Percentiles rank a stretch among this genome's conserved stretches.
Evolutionary conservation across 2,113 vertebrate genomes (phyloP).

Genomic region (Salvator merianae): DNA sequence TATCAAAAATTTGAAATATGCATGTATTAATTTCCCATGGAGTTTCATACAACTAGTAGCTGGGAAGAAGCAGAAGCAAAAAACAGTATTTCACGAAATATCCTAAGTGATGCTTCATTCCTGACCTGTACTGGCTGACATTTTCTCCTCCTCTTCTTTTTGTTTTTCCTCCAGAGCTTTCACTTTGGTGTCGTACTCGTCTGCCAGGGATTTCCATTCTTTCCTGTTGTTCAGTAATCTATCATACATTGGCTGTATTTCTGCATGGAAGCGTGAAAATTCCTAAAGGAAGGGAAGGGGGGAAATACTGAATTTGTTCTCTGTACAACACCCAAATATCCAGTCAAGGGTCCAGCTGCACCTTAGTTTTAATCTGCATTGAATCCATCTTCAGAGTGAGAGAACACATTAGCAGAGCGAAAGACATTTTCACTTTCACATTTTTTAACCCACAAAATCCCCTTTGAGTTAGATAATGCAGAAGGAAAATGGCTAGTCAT

Average conservation of each 20-base stretch:
- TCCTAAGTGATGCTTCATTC: not conserved
- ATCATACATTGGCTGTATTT: conserved; percentile 92
- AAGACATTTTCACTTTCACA: no score
- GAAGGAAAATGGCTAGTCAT: no score
- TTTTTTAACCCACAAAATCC: no score
- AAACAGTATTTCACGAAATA: not conserved
- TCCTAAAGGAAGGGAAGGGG: conserved; percentile 76
- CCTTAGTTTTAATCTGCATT: no score
- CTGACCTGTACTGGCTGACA: conserved; percentile 77
- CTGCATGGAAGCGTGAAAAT: conserved; percentile 92
- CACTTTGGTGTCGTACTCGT: conserved; percentile 86
- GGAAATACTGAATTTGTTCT: not conserved
- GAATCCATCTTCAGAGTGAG: no score
- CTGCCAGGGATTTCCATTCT: conserved; percentile 91
- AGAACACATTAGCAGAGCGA: no score
- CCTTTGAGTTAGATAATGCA: no score
- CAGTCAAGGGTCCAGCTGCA: not conserved
- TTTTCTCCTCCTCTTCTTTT: conserved; percentile 74
- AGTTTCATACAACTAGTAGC: not conserved
- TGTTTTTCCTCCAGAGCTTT: conserved; percentile 85
- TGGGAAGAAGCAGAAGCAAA: not conserved
- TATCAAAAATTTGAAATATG: not conserved
- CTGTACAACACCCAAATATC: not conserved
- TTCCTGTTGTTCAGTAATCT: conserved; percentile 92
- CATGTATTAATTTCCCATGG: no score